Conservation (phyloP, 92 coral and sea anemone species). For the Epizoanthus scotinus region DNA sequence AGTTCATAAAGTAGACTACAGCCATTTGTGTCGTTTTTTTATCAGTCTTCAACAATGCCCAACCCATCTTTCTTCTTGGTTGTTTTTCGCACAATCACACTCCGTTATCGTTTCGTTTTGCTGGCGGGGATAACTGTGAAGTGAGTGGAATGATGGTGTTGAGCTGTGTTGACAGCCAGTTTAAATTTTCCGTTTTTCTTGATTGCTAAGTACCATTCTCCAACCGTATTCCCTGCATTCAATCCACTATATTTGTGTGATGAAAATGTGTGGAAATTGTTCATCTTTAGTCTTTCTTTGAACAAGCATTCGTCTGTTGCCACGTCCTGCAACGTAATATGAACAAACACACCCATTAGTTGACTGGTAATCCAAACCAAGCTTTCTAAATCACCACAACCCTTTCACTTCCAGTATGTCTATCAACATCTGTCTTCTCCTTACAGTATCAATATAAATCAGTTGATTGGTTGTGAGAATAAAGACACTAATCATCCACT, state of each 20-base stretch:
- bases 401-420: too few relatives aligned
- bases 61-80: neutral
- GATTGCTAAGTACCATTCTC: slow-evolving; percentile 79
- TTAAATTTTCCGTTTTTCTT: slow-evolving; percentile 78
- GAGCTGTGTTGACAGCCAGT: slow-evolving; percentile 71
- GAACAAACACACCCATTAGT: neutral
- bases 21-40: neutral
- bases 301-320: slow-evolving; percentile 77
- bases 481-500: too few relatives aligned
- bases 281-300: slow-evolving; percentile 65
- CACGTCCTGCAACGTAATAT: slow-evolving; percentile 38
- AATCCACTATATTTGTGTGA: slow-evolving; percentile 75
- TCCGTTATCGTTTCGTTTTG: neutral
- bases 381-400: too few relatives aligned
- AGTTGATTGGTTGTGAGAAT: too few relatives aligned
- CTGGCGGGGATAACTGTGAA: slow-evolving; percentile 51
- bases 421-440: too few relatives aligned
- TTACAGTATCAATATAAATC: too few relatives aligned
- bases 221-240: slow-evolving; percentile 57
- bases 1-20: too few relatives aligned
- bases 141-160: slow-evolving; percentile 69
- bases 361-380: neutral
- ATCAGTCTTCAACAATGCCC: neutral
- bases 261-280: slow-evolving; percentile 71
- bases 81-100: neutral